Base-by-base conservation (phyloP, 2,113 vertebrate genomes). In the Oncorhynchus tshawytscha region DNA sequence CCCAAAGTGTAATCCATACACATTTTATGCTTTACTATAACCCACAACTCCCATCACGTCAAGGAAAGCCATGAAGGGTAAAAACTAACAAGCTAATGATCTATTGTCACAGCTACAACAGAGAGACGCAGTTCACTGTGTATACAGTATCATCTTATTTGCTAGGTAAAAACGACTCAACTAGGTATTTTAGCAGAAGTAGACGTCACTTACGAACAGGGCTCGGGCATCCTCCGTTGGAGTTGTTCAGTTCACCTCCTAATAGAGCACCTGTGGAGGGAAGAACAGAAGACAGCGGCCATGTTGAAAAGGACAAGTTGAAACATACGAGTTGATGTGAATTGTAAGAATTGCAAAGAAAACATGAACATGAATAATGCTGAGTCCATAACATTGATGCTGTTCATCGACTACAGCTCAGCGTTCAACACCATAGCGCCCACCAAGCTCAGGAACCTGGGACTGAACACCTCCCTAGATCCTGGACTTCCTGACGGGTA, bases 161-260 rank as follows among this genome's bases (percentile, higher is more conserved):
- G 39, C 9, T 3, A 45, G 0, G 39, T 45, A 45, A 54, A 54
- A 54, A 54, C 12, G 1, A 54, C 1, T 54, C 16, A 54, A 18
- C 51, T 54, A 54, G 51, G 51, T 7, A 45, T 45, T 45, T 45
- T 45, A 45, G 39, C 54, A 57, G 15, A 57, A 57, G 18, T 20
- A 57, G 54, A 67, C 11, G 66, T 34, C 72, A 96, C 97, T 99
- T 85, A 99, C 97, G 95, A 15, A 99, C 97, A 5, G 97, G 97
- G 87, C 97, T 99, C 0, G 96, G 97, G 81, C 97, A 99, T 83
- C 95, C 96, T 88, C 97, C 97, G 0, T 99, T 99, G 5, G 96
- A 96, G 89, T 92, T 98, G 91, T 91, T 96, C 79, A 98, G 88
- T 81, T 99, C 97, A 12, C 96, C 96, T 45, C 97, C 97, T 0